Evolutionary conservation across 1,140 invertebrate species (phyloP).

Genomic region (Bombus terrestris): DNA sequence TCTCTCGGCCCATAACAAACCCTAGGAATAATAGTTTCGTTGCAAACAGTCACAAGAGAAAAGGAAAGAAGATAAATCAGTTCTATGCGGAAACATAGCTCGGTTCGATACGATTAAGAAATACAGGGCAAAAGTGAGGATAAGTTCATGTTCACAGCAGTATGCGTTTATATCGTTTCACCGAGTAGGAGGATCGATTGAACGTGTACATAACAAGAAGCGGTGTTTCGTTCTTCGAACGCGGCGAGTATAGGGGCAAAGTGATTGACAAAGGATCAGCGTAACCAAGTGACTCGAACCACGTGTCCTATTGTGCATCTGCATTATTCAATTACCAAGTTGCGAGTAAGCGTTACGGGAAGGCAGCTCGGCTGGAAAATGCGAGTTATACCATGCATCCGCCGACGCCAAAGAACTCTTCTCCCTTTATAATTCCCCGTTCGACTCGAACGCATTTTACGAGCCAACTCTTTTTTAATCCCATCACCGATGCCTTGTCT

Average conservation of each 20-base stretch:
- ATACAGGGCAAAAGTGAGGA: too few relatives aligned
- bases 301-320: conserved; percentile 12
- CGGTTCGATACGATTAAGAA: background rate
- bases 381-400: background rate
- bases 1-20: background rate
- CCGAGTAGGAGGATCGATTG: too few relatives aligned
- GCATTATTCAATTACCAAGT: conserved; percentile 33
- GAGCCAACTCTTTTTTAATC: background rate
- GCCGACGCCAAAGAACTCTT: background rate
- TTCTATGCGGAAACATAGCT: too few relatives aligned
- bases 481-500: background rate
- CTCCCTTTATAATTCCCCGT: background rate
- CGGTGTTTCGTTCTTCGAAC: background rate
- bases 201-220: too few relatives aligned
- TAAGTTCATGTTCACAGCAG: too few relatives aligned
- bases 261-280: conserved; percentile 10
- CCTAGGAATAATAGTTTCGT: background rate
- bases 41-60: background rate
- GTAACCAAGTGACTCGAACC: conserved; percentile 4
- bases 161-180: too few relatives aligned
- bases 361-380: conserved; percentile 12
- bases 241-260: background rate
- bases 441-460: conserved; percentile 4
- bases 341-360: background rate
- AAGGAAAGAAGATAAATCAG: background rate